Evolutionary conservation across 2,888 invertebrate genomes (phyloP).

Genomic region (Hyalella azteca): DNA sequence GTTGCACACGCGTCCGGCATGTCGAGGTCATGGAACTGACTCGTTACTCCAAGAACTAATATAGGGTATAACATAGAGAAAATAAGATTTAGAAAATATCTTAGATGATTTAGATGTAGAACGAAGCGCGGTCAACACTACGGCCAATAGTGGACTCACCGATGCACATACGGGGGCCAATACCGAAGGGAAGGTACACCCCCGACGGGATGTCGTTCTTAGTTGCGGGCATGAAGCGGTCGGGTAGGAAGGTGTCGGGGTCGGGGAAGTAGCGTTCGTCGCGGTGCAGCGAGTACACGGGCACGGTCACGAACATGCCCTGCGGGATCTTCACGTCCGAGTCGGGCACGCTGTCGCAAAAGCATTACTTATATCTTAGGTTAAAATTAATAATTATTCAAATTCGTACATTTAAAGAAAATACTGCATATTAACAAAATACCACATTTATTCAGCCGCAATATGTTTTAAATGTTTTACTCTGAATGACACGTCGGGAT

Average conservation of each 20-base stretch:
- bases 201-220: constrained; percentile 29
- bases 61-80: background rate
- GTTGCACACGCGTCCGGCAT: too few relatives aligned
- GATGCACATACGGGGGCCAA: constrained; percentile 53
- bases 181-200: constrained; percentile 51
- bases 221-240: constrained; percentile 53
- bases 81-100: background rate
- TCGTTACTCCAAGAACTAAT: background rate
- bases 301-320: constrained; percentile 30
- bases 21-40: background rate
- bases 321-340: background rate
- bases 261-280: constrained; percentile 52
- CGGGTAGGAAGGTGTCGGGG: constrained; percentile 45
- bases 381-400: too few relatives aligned
- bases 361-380: too few relatives aligned
- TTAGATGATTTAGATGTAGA: background rate
- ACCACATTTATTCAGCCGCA: too few relatives aligned
- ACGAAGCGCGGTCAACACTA: background rate
- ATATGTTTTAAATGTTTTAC: too few relatives aligned
- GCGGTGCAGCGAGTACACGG: constrained; percentile 47
- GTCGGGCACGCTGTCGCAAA: constrained; percentile 41
- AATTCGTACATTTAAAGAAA: too few relatives aligned
- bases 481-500: too few relatives aligned
- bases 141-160: constrained; percentile 31
- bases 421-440: too few relatives aligned